phyloP scores from a whole-genome alignment of 2,113 vertebrate genomes.

The Halichoerus grypus region DNA sequence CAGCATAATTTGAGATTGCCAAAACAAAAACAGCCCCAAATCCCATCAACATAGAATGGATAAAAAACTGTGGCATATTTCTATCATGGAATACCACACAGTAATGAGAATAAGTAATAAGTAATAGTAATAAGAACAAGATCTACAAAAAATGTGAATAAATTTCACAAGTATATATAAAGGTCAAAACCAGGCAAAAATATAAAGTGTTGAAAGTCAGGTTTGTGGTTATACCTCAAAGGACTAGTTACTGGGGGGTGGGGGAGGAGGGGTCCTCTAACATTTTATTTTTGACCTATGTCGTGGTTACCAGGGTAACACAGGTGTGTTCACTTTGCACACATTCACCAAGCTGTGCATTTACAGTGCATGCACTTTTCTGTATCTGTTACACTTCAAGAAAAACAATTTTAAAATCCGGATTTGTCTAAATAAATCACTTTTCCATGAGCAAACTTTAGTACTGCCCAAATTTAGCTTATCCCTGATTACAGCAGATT shows the following conservation, averaged over 20 bases:
- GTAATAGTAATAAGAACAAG: not conserved
- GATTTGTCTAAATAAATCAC: slow-evolving; percentile 10
- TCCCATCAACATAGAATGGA: not conserved
- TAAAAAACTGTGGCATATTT: not conserved
- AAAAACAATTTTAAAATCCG: not conserved
- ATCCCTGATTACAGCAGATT: not conserved
- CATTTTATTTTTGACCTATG: not conserved
- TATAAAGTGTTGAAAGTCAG: not conserved
- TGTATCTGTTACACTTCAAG: not conserved
- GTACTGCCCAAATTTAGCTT: not conserved
- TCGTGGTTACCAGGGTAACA: not conserved
- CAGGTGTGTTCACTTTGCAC: not conserved
- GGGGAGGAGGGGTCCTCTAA: not conserved
- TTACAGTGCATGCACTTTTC: not conserved
- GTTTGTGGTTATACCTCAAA: not conserved
- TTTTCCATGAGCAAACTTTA: slow-evolving; percentile 30
- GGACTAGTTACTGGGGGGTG: not conserved
- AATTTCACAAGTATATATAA: not conserved
- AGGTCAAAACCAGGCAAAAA: not conserved
- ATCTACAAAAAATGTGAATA: not conserved
- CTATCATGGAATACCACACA: not conserved
- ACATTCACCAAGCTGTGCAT: not conserved
- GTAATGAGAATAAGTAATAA: not conserved
- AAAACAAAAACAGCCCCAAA: not conserved
- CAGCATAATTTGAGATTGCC: not conserved